A percentile compares a stretch with the other conserved stretches of the same genome.
phyloP scores from a whole-genome alignment of 2,888 invertebrate species.

The Brachynemurus nebulosus region DNA sequence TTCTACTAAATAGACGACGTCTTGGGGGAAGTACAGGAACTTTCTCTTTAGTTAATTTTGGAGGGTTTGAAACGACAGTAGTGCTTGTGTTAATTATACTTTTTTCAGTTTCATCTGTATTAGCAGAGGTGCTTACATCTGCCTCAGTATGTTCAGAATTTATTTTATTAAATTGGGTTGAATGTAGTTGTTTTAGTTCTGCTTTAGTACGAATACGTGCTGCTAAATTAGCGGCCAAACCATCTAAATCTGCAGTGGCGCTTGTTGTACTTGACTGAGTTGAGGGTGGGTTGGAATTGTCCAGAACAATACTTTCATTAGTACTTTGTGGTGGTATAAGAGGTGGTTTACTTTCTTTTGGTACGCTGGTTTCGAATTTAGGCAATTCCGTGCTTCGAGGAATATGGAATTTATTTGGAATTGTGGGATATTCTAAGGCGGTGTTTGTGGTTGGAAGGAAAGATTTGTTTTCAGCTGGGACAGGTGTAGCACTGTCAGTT shows the following conservation, averaged over 20 bases:
- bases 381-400: constrained; percentile 56
- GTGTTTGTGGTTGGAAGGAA: constrained; percentile 13
- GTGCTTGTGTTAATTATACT: constrained; percentile 15
- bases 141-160: neutral
- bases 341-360: constrained; percentile 18
- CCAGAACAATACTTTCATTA: neutral
- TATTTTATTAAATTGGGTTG: constrained; percentile 16
- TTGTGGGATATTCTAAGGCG: constrained; percentile 32
- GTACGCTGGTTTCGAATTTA: constrained; percentile 35
- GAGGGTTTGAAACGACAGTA: constrained; percentile 31
- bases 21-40: constrained; percentile 34
- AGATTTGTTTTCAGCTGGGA: too few relatives aligned
- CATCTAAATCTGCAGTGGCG: constrained; percentile 32
- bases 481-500: constrained; percentile 30
- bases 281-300: neutral
- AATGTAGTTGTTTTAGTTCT: constrained; percentile 49
- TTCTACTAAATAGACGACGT: constrained; percentile 43
- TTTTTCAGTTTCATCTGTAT: constrained; percentile 10
- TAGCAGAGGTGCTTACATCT: neutral
- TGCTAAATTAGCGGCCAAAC: constrained; percentile 45
- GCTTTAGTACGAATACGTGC: constrained; percentile 76
- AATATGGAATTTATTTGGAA: constrained; percentile 47
- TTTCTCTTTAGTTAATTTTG: too few relatives aligned
- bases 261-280: constrained; percentile 5
- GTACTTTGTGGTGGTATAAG: constrained; percentile 14